Percentiles rank a stretch among this genome's conserved stretches.
phyloP scores from a whole-genome alignment of 2,797 vertebrate species.

The Avahi laniger region DNA sequence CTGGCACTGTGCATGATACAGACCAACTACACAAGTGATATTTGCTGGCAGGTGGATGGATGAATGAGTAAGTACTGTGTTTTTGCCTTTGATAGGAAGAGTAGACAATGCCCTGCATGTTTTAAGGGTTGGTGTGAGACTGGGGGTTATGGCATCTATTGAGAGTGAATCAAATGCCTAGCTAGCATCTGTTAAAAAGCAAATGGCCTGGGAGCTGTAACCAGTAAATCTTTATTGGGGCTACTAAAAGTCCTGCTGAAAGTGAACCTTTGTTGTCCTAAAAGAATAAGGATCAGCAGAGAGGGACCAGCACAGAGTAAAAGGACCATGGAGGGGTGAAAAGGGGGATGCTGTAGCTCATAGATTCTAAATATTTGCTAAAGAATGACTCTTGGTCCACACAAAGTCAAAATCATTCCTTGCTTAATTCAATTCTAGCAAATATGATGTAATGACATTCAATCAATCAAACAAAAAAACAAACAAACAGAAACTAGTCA shows the following conservation, averaged over 20 bases:
- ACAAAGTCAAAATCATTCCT: neutral
- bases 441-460: neutral
- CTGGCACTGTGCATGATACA: neutral
- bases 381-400: neutral
- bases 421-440: neutral
- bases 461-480: neutral
- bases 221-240: neutral
- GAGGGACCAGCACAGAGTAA: neutral
- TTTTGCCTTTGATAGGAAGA: neutral
- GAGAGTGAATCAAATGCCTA: neutral
- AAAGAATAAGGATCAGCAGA: slow-evolving; percentile 11
- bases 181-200: neutral
- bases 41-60: neutral
- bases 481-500: neutral
- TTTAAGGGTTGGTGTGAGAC: neutral
- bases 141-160: neutral
- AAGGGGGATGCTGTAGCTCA: neutral
- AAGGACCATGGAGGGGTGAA: neutral
- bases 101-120: neutral
- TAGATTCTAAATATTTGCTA: neutral
- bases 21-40: neutral
- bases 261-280: neutral
- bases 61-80: neutral
- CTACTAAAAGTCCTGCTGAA: neutral
- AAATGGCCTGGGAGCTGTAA: neutral